These are phyloP conservation scores for Falco peregrinus DNA, from an alignment of 2,797 vertebrate genomes.

Conservation along the genomic window DNA sequence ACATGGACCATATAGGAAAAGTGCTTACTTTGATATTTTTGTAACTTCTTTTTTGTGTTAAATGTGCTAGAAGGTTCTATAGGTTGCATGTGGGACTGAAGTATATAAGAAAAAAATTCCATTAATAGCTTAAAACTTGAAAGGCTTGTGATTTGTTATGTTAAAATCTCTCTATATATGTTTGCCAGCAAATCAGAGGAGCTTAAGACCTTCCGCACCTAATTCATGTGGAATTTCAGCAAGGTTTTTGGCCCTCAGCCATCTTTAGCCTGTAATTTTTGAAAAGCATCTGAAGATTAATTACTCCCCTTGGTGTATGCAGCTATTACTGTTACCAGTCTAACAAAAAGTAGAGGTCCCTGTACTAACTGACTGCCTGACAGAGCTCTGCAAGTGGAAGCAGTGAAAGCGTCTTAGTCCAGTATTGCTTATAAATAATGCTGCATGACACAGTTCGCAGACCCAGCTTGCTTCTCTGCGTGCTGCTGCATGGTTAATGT, in stretches of 20 bases:
- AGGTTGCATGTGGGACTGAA: background rate
- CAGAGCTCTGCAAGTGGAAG: background rate
- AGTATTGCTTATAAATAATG: background rate
- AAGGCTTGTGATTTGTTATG: background rate
- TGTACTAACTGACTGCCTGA: background rate
- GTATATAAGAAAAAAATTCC: background rate
- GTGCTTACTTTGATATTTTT: background rate
- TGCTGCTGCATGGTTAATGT: background rate
- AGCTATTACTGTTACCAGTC: background rate
- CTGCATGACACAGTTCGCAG: background rate
- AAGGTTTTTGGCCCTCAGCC: background rate
- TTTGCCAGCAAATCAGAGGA: background rate
- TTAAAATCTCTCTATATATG: rapidly evolving
- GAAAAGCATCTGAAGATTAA: background rate
- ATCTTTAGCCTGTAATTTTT: background rate
- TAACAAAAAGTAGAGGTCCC: background rate
- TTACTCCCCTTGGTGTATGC: background rate
- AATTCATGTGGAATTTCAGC: background rate
- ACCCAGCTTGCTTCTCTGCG: background rate
- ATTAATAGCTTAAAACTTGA: background rate
- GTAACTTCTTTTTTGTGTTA: background rate
- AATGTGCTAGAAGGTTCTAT: background rate
- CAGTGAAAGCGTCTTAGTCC: background rate
- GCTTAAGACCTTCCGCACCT: background rate
- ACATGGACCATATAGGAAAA: rapidly evolving